These are phyloP conservation scores for Nycticebus coucang DNA, from an alignment of 2,113 vertebrate genomes.

Conservation along the genomic window DNA sequence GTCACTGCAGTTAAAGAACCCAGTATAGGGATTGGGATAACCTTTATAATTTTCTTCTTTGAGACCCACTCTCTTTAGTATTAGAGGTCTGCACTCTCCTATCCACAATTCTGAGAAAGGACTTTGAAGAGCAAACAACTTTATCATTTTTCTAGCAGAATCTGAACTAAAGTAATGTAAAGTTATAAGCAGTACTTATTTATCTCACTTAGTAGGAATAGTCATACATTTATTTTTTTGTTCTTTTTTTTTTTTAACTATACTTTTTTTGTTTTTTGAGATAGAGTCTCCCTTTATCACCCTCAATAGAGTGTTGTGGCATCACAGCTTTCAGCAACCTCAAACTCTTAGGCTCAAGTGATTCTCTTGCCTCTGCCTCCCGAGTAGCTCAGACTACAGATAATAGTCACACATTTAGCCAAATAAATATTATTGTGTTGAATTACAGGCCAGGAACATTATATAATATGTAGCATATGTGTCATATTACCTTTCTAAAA, in stretches of 20 bases:
- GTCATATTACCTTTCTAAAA: slow-evolving; percentile 29
- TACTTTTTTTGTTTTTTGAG: too few relatives aligned
- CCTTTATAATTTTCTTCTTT: neutral
- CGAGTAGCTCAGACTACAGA: too few relatives aligned
- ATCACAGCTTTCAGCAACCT: too few relatives aligned
- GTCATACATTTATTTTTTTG: neutral
- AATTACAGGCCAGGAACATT: neutral
- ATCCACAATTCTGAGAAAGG: neutral
- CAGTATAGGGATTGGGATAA: neutral
- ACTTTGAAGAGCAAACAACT: neutral
- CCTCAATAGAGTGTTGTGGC: too few relatives aligned
- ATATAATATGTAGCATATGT: neutral
- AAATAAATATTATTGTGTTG: neutral
- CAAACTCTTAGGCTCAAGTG: too few relatives aligned
- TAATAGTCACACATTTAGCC: neutral
- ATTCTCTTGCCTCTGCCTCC: too few relatives aligned
- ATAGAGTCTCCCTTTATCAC: too few relatives aligned
- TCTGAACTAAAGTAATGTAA: neutral
- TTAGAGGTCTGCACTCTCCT: neutral
- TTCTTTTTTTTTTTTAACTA: too few relatives aligned
- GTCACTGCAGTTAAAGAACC: neutral
- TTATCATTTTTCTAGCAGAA: neutral
- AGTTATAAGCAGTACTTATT: neutral
- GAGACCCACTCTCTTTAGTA: neutral
- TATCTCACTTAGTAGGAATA: neutral